Base-by-base conservation (phyloP, 2,888 invertebrate genomes). In the Gryllus longicercus region DNA sequence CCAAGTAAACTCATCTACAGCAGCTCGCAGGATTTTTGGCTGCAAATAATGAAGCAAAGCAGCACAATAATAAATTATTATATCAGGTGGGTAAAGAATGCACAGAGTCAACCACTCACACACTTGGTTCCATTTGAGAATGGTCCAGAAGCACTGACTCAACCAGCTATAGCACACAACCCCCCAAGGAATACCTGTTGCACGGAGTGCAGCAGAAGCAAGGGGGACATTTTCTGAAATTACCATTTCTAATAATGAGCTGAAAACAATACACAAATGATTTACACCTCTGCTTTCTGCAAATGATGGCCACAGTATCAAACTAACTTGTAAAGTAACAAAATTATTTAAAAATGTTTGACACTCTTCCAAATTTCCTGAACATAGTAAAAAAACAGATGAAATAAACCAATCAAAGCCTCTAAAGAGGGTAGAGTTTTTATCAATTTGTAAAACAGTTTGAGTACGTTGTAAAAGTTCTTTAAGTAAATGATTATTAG, bases 341-440 rank as follows among this genome's bases (percentile, higher is more conserved):
- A 80, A 25, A 25, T 78, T 76, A 74, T 21, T 50, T 18, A 81
- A 75, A 50, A 80, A 80, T n/a, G 77, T 77, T 63, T 51, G 63
- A 49, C 80, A 80, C 82, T 79, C 81, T 74, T 82, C 82, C 14
- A 81, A 18, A 74, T 80, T 79, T 12, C 82, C 82, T 78, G 80
- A 79, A 79, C 82, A 82, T 12, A 82, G 63, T 5, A 82, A 78
- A 74, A 82, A 82, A 10, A 81, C 74, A 10, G 81, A 78, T 14
- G 80, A 81, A 4, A 81, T 8, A 51, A 82, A 82, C 81, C 81
- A 82, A 51, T 82, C 82, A 78, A 82, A 82, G 23, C 80, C 79
- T 18, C 77, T 50, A 51, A 80, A 80, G 23, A 77, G 50, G 5
- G 23, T 49, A 50, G 51, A 3, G 8, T 74, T 78, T n/a, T 49